A percentile compares a stretch with the other conserved stretches of the same genome.
These are phyloP conservation scores for Volucella zonaria DNA, from an alignment of 2,888 invertebrate species.

Conservation along the genomic window DNA sequence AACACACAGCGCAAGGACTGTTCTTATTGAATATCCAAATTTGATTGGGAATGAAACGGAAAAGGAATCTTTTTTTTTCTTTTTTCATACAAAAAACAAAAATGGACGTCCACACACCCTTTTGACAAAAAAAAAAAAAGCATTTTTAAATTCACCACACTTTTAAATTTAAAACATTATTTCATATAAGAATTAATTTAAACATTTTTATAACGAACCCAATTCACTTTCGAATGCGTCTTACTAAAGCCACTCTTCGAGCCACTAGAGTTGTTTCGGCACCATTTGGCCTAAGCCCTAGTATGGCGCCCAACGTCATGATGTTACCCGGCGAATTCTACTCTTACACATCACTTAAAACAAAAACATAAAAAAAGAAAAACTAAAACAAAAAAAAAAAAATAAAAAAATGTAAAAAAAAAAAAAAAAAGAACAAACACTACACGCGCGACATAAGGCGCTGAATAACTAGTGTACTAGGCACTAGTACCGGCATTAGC, in stretches of 20 bases:
- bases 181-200: constrained; percentile 1
- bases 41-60: constrained; percentile 62
- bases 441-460: constrained; percentile 70
- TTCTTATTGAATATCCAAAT: constrained; percentile 61
- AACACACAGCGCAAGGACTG: constrained; percentile 66
- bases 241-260: constrained; percentile 36
- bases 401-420: constrained; percentile 11
- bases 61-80: constrained; percentile 26
- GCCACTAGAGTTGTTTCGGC: constrained; percentile 46
- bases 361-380: constrained; percentile 19
- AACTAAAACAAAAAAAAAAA: constrained; percentile 20
- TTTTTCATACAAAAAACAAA: constrained; percentile 36
- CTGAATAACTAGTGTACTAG: constrained; percentile 60
- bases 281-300: constrained; percentile 54
- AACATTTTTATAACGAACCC: constrained; percentile 52
- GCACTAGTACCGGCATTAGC: constrained; percentile 69
- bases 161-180: neutral
- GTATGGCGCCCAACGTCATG: constrained; percentile 66
- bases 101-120: constrained; percentile 58
- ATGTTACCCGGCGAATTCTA: constrained; percentile 59
- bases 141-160: constrained; percentile 17
- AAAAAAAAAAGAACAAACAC: constrained; percentile 45
- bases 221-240: constrained; percentile 52
- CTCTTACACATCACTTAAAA: constrained; percentile 65
- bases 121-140: constrained; percentile 33